These are phyloP conservation scores for Lasioglossum pauxillum DNA, from an alignment of 2,888 invertebrate species.

Conservation along the genomic window DNA sequence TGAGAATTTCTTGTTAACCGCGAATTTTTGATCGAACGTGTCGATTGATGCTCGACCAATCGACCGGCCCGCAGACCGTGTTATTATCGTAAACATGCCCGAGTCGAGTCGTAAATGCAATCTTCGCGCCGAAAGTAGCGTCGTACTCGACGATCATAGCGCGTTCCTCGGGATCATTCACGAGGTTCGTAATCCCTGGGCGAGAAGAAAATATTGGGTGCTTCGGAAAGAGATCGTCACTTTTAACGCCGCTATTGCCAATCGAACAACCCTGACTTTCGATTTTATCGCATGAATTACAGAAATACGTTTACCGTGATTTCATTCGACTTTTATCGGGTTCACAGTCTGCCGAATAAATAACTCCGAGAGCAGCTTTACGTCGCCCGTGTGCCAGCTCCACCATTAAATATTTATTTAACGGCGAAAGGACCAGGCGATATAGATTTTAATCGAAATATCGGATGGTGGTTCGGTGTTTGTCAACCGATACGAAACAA, in stretches of 20 bases:
- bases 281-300: not conserved
- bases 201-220: not conserved
- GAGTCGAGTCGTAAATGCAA: not conserved
- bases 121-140: not conserved
- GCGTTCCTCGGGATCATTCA: not conserved
- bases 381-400: not conserved
- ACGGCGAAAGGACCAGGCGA: not conserved
- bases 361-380: not conserved
- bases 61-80: not conserved
- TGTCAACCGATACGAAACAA: slow-evolving; percentile 13
- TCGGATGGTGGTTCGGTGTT: not conserved
- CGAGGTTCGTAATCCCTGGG: not conserved
- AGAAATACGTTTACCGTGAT: not conserved
- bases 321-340: not conserved
- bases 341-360: not conserved
- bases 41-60: not conserved
- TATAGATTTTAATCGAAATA: not conserved
- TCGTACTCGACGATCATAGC: not conserved
- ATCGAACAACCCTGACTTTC: not conserved
- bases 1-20: too few relatives aligned
- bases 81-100: not conserved
- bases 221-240: not conserved
- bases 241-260: not conserved
- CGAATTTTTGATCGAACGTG: not conserved
- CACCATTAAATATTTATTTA: not conserved